Evolutionary conservation across 2,888 invertebrate species (phyloP), one percentile per base, ranked within the genome.

Genomic region (Schrankia costaestrigalis): DNA sequence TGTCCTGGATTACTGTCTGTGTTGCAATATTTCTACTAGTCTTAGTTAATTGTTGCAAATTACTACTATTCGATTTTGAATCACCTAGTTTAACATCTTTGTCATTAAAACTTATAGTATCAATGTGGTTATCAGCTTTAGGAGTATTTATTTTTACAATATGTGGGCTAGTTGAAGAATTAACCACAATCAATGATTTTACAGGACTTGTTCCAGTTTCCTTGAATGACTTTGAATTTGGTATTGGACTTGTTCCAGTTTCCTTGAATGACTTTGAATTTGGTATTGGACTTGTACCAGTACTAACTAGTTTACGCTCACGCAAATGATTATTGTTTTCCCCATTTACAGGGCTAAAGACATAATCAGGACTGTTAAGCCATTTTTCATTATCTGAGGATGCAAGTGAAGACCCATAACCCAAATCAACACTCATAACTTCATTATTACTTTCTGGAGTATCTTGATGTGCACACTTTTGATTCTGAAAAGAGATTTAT

Each of bases 321-420:
- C 39, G 41, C 44, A 63, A 62, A 19, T 50, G 54, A 35, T 47
- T 39, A 35, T 47, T 47, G 13, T 38, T 42, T 21, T 63, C 61
- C 27, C 37, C 37, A 41, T 53, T 57, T 10, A 57, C 14, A 13
- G 73, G 70, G 40, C 70, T 70, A 19, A 51, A 47, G 18, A 51
- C 69, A 43, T 74, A 78, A 36, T 81, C 78, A 26, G 81, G 80
- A 43, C 84, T 84, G 33, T 65, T 60, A 9, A 66, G 61, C 47
- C 71, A 70, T 51, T 78, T 82, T 25, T 82, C 81, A 19, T 56
- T 71, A 48, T 82, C 79, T 7, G 81, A 83, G 46, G 63, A 72
- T 17, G 71, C 75, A 11, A 79, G 57, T 3, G 86, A 88, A 11
- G 87, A 86, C 6, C 84, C 86, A 26, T 78, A 53, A 1, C 87